Evolutionary conservation across 1,140 invertebrate species (phyloP), one percentile per base, ranked within the genome.

Genomic region (Apis florea): DNA sequence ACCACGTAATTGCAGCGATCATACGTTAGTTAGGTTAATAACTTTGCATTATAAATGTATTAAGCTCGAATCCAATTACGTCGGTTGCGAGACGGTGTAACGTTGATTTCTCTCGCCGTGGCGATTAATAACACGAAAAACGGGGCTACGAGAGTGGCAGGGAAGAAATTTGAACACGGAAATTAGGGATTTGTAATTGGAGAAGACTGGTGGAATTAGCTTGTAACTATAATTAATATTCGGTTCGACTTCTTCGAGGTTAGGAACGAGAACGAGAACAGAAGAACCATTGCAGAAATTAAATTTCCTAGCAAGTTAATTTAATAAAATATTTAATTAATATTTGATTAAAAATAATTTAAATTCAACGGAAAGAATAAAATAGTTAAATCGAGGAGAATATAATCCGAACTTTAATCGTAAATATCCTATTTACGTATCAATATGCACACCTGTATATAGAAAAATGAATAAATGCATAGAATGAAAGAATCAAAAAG

Each of bases 41-140:
- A 88, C 85, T 89, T 89, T 86, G 74, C 86, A 87, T 90, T 89
- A 88, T 84, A 89, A 89, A 89, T 89, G 88, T 89, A 89, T 90
- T 89, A 90, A 90, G 85, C 81, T 74, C 79, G 82, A 77, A 84
- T 84, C 84, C 81, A 89, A 89, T 90, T 87, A 89, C 87, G 77
- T 82, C 72, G 56, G 69, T 53, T 51, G 63, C 77, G 61, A 58
- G 78, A 67, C 24, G 64, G 63, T 61, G 24, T 66, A 47, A 63
- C 76, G 81, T 56, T 85, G 63, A 79, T 83, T 83, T 86, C 83
- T 79, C 61, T 72, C 68, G 72, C 56, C n/a, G 10, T 4, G 59
- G 47, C 82, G 85, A 84, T 84, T 75, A 86, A 66, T 80, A 73
- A 78, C 70, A 31, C 73, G 73, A 51, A 75, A n/a, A 75, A 51